Conservation (phyloP, 35 echinoderm and acorn worm genomes). For the Antedon bifida region DNA sequence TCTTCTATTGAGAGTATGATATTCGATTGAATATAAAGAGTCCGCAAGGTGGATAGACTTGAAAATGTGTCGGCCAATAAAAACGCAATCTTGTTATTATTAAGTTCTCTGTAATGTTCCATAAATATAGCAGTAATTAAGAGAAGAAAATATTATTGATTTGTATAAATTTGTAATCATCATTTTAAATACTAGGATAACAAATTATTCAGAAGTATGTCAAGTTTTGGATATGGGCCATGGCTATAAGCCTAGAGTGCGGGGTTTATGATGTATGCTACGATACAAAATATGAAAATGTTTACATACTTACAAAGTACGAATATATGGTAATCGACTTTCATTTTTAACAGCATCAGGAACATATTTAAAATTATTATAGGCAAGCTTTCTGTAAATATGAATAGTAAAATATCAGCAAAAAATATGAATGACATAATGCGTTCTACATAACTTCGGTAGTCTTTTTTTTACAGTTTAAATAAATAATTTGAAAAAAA, state of each 20-base stretch:
- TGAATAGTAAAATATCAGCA: too few species aligned
- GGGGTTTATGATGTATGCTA: too few species aligned
- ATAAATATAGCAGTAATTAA: neutral
- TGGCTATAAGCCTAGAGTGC: too few species aligned
- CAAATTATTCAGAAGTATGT: too few species aligned
- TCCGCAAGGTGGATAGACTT: slow-evolving; percentile 44
- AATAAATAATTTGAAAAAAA: too few species aligned
- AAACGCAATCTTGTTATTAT: slow-evolving; percentile 44
- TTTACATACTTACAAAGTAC: slow-evolving; percentile 69
- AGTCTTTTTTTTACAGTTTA: too few species aligned
- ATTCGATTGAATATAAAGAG: slow-evolving; percentile 33
- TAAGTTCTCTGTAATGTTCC: slow-evolving; percentile 31
- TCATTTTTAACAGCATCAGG: slow-evolving; percentile 49
- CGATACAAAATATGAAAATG: too few species aligned
- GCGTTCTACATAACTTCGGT: too few species aligned
- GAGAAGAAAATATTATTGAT: too few species aligned
- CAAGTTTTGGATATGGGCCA: too few species aligned
- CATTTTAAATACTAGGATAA: neutral
- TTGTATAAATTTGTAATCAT: neutral
- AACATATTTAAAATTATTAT: slow-evolving; percentile 71
- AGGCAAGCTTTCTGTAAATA: slow-evolving; percentile 23
- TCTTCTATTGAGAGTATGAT: slow-evolving; percentile 58
- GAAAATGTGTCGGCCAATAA: slow-evolving; percentile 53
- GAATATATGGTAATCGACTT: slow-evolving; percentile 27
- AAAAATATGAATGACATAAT: too few species aligned